These are phyloP conservation scores for Sebastiscus tertius DNA, from an alignment of 2,797 vertebrate species.

Conservation along the genomic window DNA sequence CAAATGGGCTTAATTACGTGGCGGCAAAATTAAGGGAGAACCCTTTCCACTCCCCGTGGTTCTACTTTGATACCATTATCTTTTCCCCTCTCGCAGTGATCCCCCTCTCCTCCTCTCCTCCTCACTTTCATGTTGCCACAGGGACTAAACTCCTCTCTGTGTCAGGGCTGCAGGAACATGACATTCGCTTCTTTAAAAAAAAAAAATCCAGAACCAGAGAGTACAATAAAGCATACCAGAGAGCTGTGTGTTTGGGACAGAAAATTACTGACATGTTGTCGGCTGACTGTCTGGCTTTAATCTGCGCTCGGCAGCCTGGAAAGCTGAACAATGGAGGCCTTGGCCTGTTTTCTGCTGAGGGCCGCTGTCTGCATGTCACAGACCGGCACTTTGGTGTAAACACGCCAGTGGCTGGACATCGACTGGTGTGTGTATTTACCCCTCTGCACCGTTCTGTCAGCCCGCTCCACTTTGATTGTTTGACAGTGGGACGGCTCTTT, in stretches of 20 bases:
- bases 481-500: constrained; percentile 64
- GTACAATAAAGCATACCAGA: constrained; percentile 63
- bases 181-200: constrained; percentile 22
- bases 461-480: constrained; percentile 62
- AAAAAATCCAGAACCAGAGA: constrained; percentile 35
- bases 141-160: not conserved
- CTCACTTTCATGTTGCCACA: constrained; percentile 9
- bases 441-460: constrained; percentile 43
- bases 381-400: constrained; percentile 67
- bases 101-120: not conserved
- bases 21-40: constrained; percentile 1
- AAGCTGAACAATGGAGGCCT: constrained; percentile 63
- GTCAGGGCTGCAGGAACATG: constrained; percentile 9
- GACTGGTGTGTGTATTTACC: constrained; percentile 49
- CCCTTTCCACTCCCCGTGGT: not conserved
- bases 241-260: constrained; percentile 54
- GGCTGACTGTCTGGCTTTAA: constrained; percentile 73
- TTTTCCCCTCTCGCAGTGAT: not conserved
- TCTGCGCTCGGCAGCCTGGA: constrained; percentile 61
- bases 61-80: constrained; percentile 17
- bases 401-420: constrained; percentile 49
- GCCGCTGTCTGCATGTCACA: constrained; percentile 61
- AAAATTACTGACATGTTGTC: constrained; percentile 70
- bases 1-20: constrained; percentile 15
- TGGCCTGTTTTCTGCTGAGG: constrained; percentile 53